Evolutionary conservation across 2,888 invertebrate species (phyloP).

Genomic region (Odontomyia ornata): DNA sequence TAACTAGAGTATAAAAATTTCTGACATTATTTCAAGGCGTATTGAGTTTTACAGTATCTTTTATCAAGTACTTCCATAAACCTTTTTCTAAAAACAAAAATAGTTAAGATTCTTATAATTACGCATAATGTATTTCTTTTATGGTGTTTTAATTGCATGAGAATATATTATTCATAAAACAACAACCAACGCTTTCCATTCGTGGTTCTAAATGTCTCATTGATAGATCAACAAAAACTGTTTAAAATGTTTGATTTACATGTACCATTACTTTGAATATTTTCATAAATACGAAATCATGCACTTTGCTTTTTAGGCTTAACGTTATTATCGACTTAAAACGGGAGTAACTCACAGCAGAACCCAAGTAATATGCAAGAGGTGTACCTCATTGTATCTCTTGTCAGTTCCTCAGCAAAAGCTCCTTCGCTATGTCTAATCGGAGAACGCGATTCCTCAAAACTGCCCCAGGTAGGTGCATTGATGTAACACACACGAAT

Average conservation of each 20-base stretch:
- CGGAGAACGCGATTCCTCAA: too few relatives aligned
- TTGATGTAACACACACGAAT: too few relatives aligned
- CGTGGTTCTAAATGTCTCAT: not conserved
- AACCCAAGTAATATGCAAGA: conserved; percentile 54
- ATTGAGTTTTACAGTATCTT: not conserved
- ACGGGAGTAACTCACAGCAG: conserved; percentile 15
- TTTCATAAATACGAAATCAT: not conserved
- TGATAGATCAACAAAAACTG: not conserved
- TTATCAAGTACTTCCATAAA: too few relatives aligned
- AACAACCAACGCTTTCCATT: not conserved
- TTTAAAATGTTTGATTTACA: not conserved
- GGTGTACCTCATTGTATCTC: conserved; percentile 99
- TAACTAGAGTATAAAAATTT: not conserved
- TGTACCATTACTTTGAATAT: not conserved
- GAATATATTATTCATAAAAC: not conserved
- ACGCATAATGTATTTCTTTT: not conserved
- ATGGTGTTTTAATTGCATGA: not conserved
- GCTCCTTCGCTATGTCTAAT: too few relatives aligned
- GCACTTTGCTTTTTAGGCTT: not conserved
- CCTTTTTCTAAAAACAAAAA: too few relatives aligned
- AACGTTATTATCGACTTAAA: conserved; percentile 26
- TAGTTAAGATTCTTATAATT: not conserved
- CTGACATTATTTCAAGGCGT: not conserved
- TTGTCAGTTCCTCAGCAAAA: conserved; percentile 99
- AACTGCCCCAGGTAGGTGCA: too few relatives aligned